Evolutionary conservation across 2,797 vertebrate species (phyloP), one percentile per base, ranked within the genome.

Genomic region (Sciaenops ocellatus): DNA sequence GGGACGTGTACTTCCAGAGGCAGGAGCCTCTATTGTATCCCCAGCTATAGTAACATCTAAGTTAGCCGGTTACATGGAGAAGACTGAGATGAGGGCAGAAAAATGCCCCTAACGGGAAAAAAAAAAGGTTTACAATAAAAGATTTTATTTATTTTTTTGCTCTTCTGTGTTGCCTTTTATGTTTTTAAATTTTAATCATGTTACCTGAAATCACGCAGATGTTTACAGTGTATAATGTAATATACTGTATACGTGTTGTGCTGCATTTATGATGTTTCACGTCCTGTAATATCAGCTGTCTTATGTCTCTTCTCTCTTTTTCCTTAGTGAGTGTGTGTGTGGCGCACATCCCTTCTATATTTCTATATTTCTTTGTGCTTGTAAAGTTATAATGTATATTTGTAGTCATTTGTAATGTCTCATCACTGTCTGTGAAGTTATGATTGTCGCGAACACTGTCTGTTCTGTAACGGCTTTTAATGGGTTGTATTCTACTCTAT

Each of bases 1-100:
- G 54, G 55, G 3, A 55, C 71, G 4, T 28, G 75, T 50, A 22
- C 62, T 64, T 72, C 66, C 22, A 72, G 12, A 75, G 46, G 44
- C 76, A 54, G 42, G 34, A 69, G 30, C 42, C 30, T 12, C 30
- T 12, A 5, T 13, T 44, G 16, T 6, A 28, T 46, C 55, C n/a
- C 0, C 28, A 28, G 41, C 44, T 62, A 13, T 2, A 24, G 24
- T 65, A 72, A 54, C 22, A 38, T 34, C 60, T 30, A 3, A 38
- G 28, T 34, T 30, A 13, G 30, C 13, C 38, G 8, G 5, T 24
- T 52, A n/a, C 26, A 55, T 11, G 24, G 15, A 59, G 42, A 70
- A 66, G 15, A 7, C 20, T 3, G 5, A 74, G 64, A 56, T 4
- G 28, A 47, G 15, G 4, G 34, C 0, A 0, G 6, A 34, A 59